Evolutionary conservation across 2,888 invertebrate species (phyloP).

Genomic region (Drosophila setosimentum): DNA sequence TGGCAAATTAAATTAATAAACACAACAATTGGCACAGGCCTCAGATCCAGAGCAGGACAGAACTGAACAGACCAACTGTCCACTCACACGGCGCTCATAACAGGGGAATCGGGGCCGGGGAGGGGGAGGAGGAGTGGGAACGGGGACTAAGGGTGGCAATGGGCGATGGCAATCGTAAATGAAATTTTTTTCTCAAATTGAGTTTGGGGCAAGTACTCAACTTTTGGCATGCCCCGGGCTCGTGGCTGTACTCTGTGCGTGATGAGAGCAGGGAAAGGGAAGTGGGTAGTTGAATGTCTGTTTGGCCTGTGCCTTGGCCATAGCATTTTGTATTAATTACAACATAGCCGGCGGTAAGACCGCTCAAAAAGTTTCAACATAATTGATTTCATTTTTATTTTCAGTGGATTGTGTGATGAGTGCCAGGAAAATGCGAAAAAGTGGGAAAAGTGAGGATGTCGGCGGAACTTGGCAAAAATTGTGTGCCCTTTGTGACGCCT

Average conservation of each 20-base stretch:
- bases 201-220: conserved; percentile 76
- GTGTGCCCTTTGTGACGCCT: conserved; percentile 22
- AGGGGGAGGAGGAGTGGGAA: no score
- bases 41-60: conserved; percentile 14
- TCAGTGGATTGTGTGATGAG: conserved; percentile 37
- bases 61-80: conserved; percentile 58
- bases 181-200: conserved; percentile 78
- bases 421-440: conserved; percentile 3
- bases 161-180: conserved; percentile 60
- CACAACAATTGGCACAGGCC: conserved; percentile 72
- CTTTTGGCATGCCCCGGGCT: conserved; percentile 70
- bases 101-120: conserved; percentile 2
- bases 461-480: conserved; percentile 10
- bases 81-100: conserved; percentile 63
- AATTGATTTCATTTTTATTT: conserved; percentile 77
- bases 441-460: conserved; percentile 6
- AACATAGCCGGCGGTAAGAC: conserved; percentile 67
- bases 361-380: conserved; percentile 71
- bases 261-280: not conserved
- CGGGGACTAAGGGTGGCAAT: not conserved
- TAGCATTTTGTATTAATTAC: conserved; percentile 78
- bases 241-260: conserved; percentile 11
- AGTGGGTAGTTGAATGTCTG: not conserved
- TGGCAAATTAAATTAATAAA: conserved; percentile 78
- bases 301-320: conserved; percentile 30